Evolutionary conservation across 2,888 invertebrate species (phyloP).

Genomic region (Synergus gifuensis): DNA sequence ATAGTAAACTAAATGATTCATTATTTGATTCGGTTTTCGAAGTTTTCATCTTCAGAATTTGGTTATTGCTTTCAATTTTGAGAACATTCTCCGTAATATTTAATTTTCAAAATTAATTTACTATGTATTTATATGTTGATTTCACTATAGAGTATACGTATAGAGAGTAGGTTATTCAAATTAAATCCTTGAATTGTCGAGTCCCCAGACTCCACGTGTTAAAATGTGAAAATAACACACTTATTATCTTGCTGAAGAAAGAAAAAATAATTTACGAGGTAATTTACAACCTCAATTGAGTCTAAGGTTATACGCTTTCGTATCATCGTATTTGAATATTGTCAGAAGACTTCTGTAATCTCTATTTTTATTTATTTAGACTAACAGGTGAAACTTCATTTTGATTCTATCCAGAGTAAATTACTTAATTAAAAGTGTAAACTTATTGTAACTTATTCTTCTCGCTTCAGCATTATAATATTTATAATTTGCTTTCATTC

Average conservation of each 20-base stretch:
- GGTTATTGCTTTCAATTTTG: background rate
- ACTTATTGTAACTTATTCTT: background rate
- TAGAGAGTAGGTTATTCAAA: background rate
- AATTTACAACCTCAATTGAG: conserved; percentile 25
- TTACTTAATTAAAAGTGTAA: too few relatives aligned
- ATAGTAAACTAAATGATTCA: background rate
- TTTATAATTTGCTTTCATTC: background rate
- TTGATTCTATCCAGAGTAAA: background rate
- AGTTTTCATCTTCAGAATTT: background rate
- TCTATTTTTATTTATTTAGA: conserved; percentile 8
- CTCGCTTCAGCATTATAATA: background rate
- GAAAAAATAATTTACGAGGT: background rate
- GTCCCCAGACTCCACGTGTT: background rate
- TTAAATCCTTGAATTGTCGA: conserved; percentile 25
- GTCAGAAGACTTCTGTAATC: background rate
- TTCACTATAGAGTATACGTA: background rate
- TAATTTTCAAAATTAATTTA: too few relatives aligned
- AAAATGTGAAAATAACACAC: conserved; percentile 30
- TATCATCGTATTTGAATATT: conserved; percentile 14
- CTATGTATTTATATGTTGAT: background rate
- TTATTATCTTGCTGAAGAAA: conserved; percentile 16
- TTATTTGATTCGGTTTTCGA: background rate
- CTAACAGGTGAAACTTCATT: background rate
- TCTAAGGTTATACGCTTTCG: conserved; percentile 16
- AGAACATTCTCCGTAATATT: too few relatives aligned